Percentiles rank a stretch among this genome's conserved stretches.
phyloP scores from a whole-genome alignment of 2,797 vertebrate genomes.

The Sebastes taczanowskii region DNA sequence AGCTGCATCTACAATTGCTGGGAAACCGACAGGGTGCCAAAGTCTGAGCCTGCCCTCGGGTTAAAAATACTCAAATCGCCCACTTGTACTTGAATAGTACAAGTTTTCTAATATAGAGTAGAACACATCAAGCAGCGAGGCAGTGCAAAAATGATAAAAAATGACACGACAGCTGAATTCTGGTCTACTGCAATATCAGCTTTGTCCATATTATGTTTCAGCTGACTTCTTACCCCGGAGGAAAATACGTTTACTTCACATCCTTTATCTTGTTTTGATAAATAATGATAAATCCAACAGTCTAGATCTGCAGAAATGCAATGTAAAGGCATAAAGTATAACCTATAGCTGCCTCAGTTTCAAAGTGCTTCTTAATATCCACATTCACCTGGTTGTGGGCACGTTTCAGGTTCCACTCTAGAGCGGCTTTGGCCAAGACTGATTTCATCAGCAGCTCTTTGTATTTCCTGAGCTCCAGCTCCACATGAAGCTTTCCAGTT shows the following conservation, averaged over 20 bases:
- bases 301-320: not conserved
- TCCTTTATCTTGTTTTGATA: not conserved
- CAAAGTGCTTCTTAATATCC: conserved; percentile 80
- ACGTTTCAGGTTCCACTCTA: conserved; percentile 3
- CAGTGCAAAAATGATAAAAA: not conserved
- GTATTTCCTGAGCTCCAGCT: conserved; percentile 62
- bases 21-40: conserved; percentile 11
- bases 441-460: conserved; percentile 73
- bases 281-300: not conserved
- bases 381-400: conserved; percentile 79
- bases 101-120: not conserved
- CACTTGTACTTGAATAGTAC: conserved; percentile 14
- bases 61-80: conserved; percentile 20
- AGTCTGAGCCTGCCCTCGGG: conserved; percentile 17
- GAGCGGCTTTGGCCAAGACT: conserved; percentile 53
- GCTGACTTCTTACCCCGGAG: not conserved
- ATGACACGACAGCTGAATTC: not conserved
- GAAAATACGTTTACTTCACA: not conserved
- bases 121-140: not conserved
- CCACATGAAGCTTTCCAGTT: conserved; percentile 21
- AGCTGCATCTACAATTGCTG: conserved; percentile 68
- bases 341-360: conserved; percentile 66
- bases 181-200: too few species aligned
- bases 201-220: not conserved
- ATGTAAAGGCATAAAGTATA: not conserved